Evolutionary conservation across 2,113 vertebrate species (phyloP), one percentile per base, ranked within the genome.

Genomic region (Gorsachius goisagi): DNA sequence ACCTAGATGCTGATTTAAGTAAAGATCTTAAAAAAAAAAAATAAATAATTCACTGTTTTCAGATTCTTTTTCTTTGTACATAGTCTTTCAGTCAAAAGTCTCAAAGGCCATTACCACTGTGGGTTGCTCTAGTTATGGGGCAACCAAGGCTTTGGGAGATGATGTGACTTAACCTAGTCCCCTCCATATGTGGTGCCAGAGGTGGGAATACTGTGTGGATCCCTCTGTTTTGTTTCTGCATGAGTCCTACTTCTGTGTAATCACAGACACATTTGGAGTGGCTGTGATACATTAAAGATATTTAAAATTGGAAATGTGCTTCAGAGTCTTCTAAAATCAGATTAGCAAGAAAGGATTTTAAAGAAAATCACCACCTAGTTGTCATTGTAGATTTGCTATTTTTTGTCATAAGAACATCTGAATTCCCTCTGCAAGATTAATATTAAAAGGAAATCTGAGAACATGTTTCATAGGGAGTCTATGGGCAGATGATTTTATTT

Each of bases 351-450:
- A 93, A 90, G 39, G 44, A 56, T 91, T 95, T 89, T 71, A 69
- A 92, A 85, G 72, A 67, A 92, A 93, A 90, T 85, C 64, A 53
- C 74, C 53, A 37, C 35, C 68, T 89, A 56, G 52, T 86, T 96
- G 83, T 89, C 93, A 89, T 35, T 78, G 27, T 91, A 88, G 68
- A 53, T 94, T 86, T 89, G 27, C 33, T 89, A 9, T 32, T 76
- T 91, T 94, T 94, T 68, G 33, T 90, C 50, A 37, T 64, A 66
- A 53, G 47, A 77, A 72, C 64, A 81, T 90, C 68, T 85, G 83
- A 96, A 90, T 93, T 96, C 79, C 85, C 73, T 93, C 60, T 87
- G 64, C 30, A 81, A 88, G 64, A 78, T 80, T 91, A 80, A 73
- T 83, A 59, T 93, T 95, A 59, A 67, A 90, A 58, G 41, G 32